Evolutionary conservation across 2,113 vertebrate genomes (phyloP).

Genomic region (Siniperca chuatsi): DNA sequence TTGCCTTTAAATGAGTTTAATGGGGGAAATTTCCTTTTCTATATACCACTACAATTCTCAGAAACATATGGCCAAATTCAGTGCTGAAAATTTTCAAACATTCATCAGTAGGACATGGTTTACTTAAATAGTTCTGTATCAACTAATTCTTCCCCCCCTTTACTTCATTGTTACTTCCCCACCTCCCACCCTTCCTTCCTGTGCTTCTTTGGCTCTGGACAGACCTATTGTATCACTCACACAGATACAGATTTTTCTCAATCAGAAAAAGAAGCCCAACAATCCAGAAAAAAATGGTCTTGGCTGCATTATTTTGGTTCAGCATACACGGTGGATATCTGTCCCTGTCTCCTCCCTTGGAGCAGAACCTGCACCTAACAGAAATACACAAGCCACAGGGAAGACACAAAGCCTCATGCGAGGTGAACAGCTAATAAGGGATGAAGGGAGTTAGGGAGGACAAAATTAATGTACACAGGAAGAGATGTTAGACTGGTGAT

Average conservation of each 20-base stretch:
- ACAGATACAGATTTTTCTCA: slow-evolving; percentile 3
- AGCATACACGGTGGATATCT: not conserved
- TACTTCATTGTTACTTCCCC: not conserved
- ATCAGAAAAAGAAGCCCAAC: not conserved
- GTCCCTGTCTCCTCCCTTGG: not conserved
- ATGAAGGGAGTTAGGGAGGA: not conserved
- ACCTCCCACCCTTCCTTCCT: not conserved
- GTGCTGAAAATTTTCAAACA: not conserved
- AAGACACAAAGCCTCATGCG: not conserved
- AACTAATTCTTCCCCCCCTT: not conserved
- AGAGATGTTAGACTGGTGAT: not conserved
- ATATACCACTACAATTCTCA: not conserved
- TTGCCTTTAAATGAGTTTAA: not conserved
- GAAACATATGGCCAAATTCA: not conserved
- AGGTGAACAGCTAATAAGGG: not conserved
- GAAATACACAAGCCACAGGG: slow-evolving; percentile 2
- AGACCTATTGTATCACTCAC: not conserved
- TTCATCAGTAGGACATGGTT: not conserved
- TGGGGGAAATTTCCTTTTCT: not conserved
- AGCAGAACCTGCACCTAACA: not conserved
- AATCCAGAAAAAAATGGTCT: not conserved
- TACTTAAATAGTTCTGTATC: not conserved
- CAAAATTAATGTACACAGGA: not conserved
- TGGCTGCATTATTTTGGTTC: slow-evolving; percentile 5
- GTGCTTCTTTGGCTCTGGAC: not conserved